Evolutionary conservation across 92 coral and sea anemone species (phyloP).

Genomic region (Heteractis magnifica): DNA sequence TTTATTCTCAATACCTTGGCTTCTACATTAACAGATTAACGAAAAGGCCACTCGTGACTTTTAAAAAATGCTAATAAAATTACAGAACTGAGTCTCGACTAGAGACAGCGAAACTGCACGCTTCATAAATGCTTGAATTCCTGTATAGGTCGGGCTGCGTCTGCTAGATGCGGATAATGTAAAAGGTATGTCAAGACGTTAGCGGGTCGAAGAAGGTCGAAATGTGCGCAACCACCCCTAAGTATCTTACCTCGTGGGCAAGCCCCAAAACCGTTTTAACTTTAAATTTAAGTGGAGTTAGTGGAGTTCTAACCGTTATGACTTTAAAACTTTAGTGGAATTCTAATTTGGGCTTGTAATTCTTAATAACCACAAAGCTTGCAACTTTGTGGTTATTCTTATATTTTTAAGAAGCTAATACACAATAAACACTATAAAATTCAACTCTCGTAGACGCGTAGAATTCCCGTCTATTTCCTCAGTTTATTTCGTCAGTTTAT

Average conservation of each 20-base stretch:
- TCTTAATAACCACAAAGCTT: too few relatives aligned
- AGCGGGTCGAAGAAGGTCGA: background rate
- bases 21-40: conserved; percentile 15
- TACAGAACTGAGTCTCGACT: background rate
- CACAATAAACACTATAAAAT: too few relatives aligned
- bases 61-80: background rate
- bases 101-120: background rate
- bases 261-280: too few relatives aligned
- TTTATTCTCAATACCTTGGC: background rate
- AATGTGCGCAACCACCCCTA: background rate
- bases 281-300: too few relatives aligned
- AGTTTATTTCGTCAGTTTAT: too few relatives aligned
- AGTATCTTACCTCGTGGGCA: background rate
- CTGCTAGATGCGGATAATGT: background rate
- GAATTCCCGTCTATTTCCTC: too few relatives aligned
- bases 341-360: too few relatives aligned
- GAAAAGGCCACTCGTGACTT: conserved; percentile 5
- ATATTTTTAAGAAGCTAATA: too few relatives aligned
- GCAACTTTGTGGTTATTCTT: too few relatives aligned
- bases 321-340: too few relatives aligned
- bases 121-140: background rate
- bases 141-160: background rate
- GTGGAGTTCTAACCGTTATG: too few relatives aligned
- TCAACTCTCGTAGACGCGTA: too few relatives aligned
- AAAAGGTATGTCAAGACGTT: background rate